phyloP scores from a whole-genome alignment of 2,888 invertebrate species.

The Athetis lepigone region DNA sequence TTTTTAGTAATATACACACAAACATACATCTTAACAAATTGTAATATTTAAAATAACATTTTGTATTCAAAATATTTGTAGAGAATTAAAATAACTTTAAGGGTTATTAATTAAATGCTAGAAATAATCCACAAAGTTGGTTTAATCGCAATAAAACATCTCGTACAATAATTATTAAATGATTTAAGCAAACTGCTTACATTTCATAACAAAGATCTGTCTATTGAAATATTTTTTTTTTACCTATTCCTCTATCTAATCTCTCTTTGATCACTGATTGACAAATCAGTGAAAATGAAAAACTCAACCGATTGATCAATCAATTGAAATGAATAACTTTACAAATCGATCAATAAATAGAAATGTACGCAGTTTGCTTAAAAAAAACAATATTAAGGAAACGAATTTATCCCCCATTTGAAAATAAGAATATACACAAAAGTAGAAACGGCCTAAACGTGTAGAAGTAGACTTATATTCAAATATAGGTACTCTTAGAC shows the following conservation, averaged over 20 bases:
- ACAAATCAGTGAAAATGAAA: too few relatives aligned
- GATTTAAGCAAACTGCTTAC: constrained; percentile 32
- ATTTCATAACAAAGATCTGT: background rate
- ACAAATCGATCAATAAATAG: background rate
- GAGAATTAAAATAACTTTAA: constrained; percentile 7
- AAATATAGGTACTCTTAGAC: constrained; percentile 12
- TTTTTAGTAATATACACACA: constrained; percentile 32
- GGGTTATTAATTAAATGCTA: background rate
- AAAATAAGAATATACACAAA: constrained; percentile 47
- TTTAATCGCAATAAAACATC: constrained; percentile 11
- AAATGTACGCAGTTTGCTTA: constrained; percentile 33
- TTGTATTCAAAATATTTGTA: constrained; percentile 45
- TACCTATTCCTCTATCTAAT: too few relatives aligned
- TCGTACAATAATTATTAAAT: constrained; percentile 18
- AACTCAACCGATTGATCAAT: constrained; percentile 1
- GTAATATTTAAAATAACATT: constrained; percentile 40
- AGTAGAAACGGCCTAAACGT: constrained; percentile 71
- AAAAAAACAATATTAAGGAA: constrained; percentile 41
- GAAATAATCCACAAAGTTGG: constrained; percentile 9
- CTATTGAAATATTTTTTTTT: too few relatives aligned
- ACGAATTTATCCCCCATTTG: constrained; percentile 67
- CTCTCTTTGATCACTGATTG: too few relatives aligned
- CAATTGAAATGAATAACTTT: background rate
- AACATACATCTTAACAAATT: constrained; percentile 34
- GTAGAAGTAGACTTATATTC: constrained; percentile 57